Percentiles rank a stretch among this genome's conserved stretches.
These are phyloP conservation scores for Gallinago stenura DNA, from an alignment of 2,797 vertebrate genomes.

Conservation along the genomic window DNA sequence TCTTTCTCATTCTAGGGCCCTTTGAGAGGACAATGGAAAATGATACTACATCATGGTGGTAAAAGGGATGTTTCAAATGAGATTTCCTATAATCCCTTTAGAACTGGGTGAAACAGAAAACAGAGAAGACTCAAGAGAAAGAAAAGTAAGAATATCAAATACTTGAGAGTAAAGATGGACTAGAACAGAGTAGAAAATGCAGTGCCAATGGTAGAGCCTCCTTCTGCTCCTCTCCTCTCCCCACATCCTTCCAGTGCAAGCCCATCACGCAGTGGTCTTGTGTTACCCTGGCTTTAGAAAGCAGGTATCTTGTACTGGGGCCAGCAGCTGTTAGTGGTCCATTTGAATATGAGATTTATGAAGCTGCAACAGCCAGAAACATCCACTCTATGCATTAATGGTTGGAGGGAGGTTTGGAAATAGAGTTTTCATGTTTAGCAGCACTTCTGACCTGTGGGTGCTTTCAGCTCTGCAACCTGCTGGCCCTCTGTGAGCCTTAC, in stretches of 20 bases:
- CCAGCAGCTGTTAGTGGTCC: background rate
- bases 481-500: background rate
- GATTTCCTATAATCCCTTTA: background rate
- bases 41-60: accelerated
- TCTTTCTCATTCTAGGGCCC: background rate
- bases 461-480: background rate
- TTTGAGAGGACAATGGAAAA: no score
- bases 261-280: no score
- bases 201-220: accelerated
- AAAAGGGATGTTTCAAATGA: background rate
- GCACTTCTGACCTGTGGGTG: background rate
- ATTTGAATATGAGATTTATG: no score
- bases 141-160: background rate
- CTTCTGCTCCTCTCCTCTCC: background rate
- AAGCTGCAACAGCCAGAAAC: background rate
- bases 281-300: background rate
- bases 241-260: background rate
- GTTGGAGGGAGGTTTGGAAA: background rate
- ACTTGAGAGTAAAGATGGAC: background rate
- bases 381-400: no score
- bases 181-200: background rate
- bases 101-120: background rate
- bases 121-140: background rate
- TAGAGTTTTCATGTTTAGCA: background rate
- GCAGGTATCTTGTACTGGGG: background rate